These are phyloP conservation scores for Protobothrops mucrosquamatus DNA, from an alignment of 2,113 vertebrate species.

Conservation along the genomic window DNA sequence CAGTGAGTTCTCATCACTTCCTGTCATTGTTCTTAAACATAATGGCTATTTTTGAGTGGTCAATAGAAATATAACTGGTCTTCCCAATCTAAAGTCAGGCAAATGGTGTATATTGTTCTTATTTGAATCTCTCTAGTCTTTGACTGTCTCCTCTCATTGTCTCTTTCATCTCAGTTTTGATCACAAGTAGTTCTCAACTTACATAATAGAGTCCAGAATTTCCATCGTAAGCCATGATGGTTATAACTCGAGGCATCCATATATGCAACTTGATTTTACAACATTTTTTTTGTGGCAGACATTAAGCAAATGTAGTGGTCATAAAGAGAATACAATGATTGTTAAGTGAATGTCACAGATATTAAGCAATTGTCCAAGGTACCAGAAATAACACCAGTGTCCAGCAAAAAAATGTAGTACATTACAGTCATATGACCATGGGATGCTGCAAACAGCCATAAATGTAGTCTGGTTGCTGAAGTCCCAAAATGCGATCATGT, in stretches of 20 bases:
- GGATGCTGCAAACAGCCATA: neutral
- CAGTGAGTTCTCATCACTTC: neutral
- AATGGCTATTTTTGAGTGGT: neutral
- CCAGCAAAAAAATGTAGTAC: neutral
- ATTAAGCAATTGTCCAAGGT: neutral
- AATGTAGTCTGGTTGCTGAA: neutral
- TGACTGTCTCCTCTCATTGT: no score
- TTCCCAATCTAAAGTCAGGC: neutral
- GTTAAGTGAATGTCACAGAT: neutral
- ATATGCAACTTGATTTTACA: neutral
- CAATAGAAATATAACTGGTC: neutral
- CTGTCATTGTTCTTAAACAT: neutral
- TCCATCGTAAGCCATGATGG: no score
- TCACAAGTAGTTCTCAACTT: no score
- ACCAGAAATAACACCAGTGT: neutral
- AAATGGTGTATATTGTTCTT: slow-evolving; percentile 22
- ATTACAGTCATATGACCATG: neutral
- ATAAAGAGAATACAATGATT: neutral
- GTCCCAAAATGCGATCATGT: neutral
- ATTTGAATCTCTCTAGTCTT: slow-evolving; percentile 35
- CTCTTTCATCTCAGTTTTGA: neutral
- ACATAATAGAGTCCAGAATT: no score
- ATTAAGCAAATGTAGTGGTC: neutral
- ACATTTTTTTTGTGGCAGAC: neutral
- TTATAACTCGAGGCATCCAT: neutral